Percentiles rank a stretch among this genome's conserved stretches.
phyloP scores from a whole-genome alignment of 2,797 vertebrate genomes.

The Rhabdophis nuchalis region DNA sequence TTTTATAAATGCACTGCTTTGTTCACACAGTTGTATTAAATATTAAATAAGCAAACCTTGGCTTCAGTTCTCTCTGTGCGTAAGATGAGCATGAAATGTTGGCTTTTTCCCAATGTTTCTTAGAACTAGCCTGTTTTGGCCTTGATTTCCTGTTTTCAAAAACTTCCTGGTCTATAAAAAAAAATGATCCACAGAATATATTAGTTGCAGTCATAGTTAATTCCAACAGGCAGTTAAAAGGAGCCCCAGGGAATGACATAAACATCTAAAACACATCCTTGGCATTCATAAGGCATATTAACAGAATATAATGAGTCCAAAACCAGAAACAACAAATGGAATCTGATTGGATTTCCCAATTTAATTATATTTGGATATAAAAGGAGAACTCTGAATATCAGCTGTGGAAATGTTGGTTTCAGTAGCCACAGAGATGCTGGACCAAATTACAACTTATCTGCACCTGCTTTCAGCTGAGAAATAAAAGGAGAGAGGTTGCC shows the following conservation, averaged over 20 bases:
- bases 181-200: not conserved
- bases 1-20: not conserved
- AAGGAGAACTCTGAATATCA: not conserved
- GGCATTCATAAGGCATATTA: not conserved
- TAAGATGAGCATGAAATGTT: constrained; percentile 44
- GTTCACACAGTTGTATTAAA: not conserved
- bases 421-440: not conserved
- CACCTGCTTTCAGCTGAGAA: not conserved
- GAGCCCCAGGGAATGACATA: not conserved
- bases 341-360: not conserved
- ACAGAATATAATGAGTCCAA: not conserved
- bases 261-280: not conserved
- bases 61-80: constrained; percentile 45
- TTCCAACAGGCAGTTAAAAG: not conserved
- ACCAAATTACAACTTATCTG: not conserved
- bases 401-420: not conserved
- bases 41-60: constrained; percentile 44
- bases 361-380: not conserved
- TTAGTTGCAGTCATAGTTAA: not conserved
- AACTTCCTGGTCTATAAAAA: constrained; percentile 41
- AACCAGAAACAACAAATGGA: not conserved
- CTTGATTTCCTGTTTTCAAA: constrained; percentile 16
- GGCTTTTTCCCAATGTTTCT: constrained; percentile 53
- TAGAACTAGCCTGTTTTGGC: constrained; percentile 23
- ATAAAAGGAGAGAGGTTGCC: not conserved